These are phyloP conservation scores for Crossaster papposus DNA, from an alignment of 53 echinoderm and acorn worm species.

Conservation along the genomic window DNA sequence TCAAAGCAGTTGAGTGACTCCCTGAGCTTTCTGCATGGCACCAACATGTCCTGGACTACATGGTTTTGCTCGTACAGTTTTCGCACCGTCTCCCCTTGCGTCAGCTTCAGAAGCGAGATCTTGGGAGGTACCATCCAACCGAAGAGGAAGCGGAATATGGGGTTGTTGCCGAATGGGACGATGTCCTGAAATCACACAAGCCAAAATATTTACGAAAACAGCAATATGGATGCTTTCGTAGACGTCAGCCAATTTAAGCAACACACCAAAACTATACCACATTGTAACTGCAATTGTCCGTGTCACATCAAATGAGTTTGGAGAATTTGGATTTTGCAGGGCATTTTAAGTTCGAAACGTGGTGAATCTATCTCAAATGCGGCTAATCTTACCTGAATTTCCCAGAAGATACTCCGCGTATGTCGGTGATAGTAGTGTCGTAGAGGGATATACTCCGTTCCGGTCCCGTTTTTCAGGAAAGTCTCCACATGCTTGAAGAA, in stretches of 20 bases:
- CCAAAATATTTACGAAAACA: background rate
- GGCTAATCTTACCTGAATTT: constrained; percentile 72
- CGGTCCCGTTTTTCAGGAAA: constrained; percentile 60
- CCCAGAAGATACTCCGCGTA: constrained; percentile 93
- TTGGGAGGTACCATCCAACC: constrained; percentile 97
- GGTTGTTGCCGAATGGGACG: constrained; percentile 81
- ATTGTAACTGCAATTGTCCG: too few species aligned
- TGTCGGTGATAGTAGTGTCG: constrained; percentile 93
- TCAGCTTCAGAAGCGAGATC: constrained; percentile 91
- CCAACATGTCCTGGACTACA: constrained; percentile 93
- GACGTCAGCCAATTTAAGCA: too few species aligned
- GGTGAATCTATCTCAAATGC: background rate
- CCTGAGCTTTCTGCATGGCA: constrained; percentile 67
- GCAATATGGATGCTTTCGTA: too few species aligned
- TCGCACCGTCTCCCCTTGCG: constrained; percentile 78
- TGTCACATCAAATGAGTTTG: too few species aligned
- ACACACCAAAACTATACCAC: too few species aligned
- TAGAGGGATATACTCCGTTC: constrained; percentile 85
- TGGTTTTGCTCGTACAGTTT: constrained; percentile 83
- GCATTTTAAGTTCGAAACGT: too few species aligned
- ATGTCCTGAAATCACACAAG: constrained; percentile 64
- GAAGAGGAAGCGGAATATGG: constrained; percentile 80
- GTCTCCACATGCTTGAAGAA: constrained; percentile 90
- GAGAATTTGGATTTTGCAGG: too few species aligned
- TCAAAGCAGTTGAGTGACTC: constrained; percentile 78